Evolutionary conservation across 1,140 invertebrate species (phyloP).

Genomic region (Microplitis demolitor): DNA sequence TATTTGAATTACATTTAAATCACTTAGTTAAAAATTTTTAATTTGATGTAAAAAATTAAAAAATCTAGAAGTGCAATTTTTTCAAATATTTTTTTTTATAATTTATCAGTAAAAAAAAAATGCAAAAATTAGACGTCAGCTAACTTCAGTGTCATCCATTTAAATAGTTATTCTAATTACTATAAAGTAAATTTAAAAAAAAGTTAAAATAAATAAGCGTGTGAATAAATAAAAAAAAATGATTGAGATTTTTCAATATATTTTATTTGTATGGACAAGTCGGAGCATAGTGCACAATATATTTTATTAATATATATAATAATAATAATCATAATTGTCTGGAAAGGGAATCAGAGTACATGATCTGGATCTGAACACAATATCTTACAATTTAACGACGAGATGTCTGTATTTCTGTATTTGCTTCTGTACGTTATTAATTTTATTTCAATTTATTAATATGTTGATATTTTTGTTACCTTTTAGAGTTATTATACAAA

Average conservation of each 20-base stretch:
- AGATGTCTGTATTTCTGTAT: conserved; percentile 56
- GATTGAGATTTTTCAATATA: conserved; percentile 55
- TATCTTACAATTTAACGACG: conserved; percentile 61
- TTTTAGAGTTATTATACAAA: conserved; percentile 55
- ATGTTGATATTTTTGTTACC: conserved; percentile 44
- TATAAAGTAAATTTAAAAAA: no score
- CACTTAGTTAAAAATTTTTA: no score
- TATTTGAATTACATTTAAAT: no score
- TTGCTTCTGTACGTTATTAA: conserved; percentile 50
- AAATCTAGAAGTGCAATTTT: no score
- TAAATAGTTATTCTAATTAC: no score
- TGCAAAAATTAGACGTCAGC: no score
- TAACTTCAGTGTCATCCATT: no score
- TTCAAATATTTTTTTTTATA: no score
- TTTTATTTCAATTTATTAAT: conserved; percentile 35
- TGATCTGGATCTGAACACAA: conserved; percentile 60
- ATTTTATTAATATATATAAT: conserved; percentile 50
- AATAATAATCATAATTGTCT: conserved; percentile 30
- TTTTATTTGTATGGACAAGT: conserved; percentile 60
- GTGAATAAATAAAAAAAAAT: conserved; percentile 16
- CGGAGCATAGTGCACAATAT: conserved; percentile 59
- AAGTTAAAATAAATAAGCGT: no score
- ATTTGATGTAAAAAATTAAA: no score
- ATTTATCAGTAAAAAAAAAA: no score
- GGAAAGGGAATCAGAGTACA: conserved; percentile 57